These are phyloP conservation scores for Acanthis flammea DNA, from an alignment of 2,797 vertebrate genomes.

Conservation along the genomic window DNA sequence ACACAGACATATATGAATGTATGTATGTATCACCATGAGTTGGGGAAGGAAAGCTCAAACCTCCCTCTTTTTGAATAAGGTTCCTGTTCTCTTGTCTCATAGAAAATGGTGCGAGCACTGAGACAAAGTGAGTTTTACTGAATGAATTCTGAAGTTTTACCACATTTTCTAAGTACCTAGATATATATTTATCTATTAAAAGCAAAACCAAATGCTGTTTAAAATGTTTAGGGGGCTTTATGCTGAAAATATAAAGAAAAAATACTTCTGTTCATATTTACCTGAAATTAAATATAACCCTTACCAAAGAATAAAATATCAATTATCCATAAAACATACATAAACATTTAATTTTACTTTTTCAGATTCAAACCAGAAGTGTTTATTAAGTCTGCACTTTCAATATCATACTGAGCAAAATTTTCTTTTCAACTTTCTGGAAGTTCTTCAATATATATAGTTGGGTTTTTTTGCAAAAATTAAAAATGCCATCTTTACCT, in stretches of 20 bases:
- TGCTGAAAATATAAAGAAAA: background rate
- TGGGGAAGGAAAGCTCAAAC: background rate
- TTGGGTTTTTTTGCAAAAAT: background rate
- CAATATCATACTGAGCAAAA: background rate
- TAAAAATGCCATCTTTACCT: background rate
- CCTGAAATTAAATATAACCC: background rate
- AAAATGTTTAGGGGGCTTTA: background rate
- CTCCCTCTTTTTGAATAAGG: background rate
- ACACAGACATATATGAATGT: too few species aligned
- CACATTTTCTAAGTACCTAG: background rate
- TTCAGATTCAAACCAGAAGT: background rate
- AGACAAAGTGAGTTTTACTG: background rate
- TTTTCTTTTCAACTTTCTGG: background rate
- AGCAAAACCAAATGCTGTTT: background rate
- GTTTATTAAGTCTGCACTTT: background rate
- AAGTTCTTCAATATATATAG: background rate
- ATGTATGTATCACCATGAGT: background rate
- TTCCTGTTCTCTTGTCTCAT: background rate
- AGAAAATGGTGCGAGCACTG: background rate
- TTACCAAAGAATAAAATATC: background rate
- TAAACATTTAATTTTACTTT: background rate
- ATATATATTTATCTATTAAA: background rate
- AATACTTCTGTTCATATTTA: background rate
- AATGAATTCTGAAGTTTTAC: background rate
- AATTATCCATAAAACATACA: background rate